Conservation (phyloP, 1,140 invertebrate genomes). For the Saccostrea glomerata region DNA sequence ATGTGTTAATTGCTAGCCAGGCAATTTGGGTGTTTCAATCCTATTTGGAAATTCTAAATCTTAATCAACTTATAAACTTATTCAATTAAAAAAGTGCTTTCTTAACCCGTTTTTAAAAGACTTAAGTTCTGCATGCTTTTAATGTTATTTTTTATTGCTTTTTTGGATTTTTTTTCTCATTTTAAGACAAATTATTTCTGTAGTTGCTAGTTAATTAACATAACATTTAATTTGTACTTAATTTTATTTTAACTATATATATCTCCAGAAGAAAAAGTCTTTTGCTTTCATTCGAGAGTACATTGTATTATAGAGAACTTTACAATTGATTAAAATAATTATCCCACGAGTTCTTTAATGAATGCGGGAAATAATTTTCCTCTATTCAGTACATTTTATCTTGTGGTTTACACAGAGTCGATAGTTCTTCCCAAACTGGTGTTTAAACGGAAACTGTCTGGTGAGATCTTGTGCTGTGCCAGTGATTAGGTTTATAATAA, state of each 20-base stretch:
- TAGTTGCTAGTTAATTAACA: neutral
- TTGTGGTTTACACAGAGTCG: conserved; percentile 37
- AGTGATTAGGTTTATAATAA: conserved; percentile 13
- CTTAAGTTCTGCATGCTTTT: neutral
- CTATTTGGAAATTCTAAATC: neutral
- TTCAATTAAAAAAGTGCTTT: neutral
- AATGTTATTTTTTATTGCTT: neutral
- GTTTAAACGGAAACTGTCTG: conserved; percentile 33
- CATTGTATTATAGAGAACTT: neutral
- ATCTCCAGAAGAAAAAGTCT: neutral
- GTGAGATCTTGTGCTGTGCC: conserved; percentile 43
- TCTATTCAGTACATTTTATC: neutral
- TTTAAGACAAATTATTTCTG: neutral
- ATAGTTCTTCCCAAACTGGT: conserved; percentile 39
- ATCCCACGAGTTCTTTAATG: neutral
- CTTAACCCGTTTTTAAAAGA: neutral
- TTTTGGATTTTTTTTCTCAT: neutral
- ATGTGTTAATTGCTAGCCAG: too few relatives aligned
- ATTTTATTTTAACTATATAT: neutral
- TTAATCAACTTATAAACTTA: neutral
- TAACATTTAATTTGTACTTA: neutral
- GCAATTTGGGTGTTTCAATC: too few relatives aligned
- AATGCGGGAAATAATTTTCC: neutral
- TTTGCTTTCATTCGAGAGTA: neutral
- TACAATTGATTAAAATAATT: neutral